Conservation (phyloP, 2,797 vertebrate species). For the Paratrypauchen microcephalus region DNA sequence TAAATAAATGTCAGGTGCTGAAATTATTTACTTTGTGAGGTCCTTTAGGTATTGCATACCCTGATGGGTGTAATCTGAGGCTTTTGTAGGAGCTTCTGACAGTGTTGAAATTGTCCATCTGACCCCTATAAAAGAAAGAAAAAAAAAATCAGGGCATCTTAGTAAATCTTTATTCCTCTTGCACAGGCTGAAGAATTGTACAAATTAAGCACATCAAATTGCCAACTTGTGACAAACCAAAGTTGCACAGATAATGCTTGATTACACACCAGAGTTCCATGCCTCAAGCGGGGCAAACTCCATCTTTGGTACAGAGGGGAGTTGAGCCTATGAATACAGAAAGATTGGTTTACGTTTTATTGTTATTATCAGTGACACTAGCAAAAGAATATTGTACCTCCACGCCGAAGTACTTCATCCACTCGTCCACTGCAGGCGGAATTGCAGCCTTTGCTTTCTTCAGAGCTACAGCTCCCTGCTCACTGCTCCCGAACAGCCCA, state of each 20-base stretch:
- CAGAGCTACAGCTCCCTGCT: conserved; percentile 81
- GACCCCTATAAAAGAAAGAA: conserved; percentile 78
- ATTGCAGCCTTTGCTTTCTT: conserved; percentile 79
- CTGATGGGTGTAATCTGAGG: conserved; percentile 78
- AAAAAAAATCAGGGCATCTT: conserved; percentile 20
- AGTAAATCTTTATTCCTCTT: background rate
- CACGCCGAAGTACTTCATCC: conserved; percentile 87
- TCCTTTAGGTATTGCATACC: conserved; percentile 86
- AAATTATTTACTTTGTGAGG: conserved; percentile 78
- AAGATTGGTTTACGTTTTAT: conserved; percentile 9
- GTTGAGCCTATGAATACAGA: conserved; percentile 67
- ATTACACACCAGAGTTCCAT: conserved; percentile 91
- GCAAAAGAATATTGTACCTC: conserved; percentile 70
- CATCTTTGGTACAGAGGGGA: conserved; percentile 84
- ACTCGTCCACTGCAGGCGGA: conserved; percentile 85
- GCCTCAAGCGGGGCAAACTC: conserved; percentile 81
- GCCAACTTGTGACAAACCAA: conserved; percentile 7
- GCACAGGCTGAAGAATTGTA: background rate
- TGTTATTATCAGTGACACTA: background rate
- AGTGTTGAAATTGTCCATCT: conserved; percentile 81
- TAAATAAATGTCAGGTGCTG: conserved; percentile 27
- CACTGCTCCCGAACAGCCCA: conserved; percentile 83
- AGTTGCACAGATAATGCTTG: conserved; percentile 7
- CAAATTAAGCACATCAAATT: background rate
- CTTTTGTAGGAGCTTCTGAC: conserved; percentile 84